A percentile compares a stretch with the other conserved stretches of the same genome.
Evolutionary conservation across 2,888 invertebrate species (phyloP).

Genomic region (Clivina fossor): DNA sequence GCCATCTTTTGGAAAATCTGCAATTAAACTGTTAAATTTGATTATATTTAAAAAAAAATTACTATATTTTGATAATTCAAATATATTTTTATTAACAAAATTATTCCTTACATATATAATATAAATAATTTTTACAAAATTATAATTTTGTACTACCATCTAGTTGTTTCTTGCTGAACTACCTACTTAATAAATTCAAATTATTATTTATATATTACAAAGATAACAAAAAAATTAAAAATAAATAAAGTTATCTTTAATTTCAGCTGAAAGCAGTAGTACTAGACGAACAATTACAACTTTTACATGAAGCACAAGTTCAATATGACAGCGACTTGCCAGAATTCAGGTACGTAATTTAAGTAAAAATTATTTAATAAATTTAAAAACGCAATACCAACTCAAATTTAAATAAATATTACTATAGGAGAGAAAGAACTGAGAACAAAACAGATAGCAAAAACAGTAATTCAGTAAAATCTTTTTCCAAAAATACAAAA

Average conservation of each 20-base stretch:
- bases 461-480: too few relatives aligned
- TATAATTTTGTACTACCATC: too few relatives aligned
- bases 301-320: constrained; percentile 78
- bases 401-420: background rate
- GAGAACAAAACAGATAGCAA: too few relatives aligned
- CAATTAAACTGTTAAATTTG: too few relatives aligned
- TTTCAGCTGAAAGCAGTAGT: constrained; percentile 87
- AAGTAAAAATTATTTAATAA: constrained; percentile 4
- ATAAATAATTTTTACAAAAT: too few relatives aligned
- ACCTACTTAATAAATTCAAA: background rate
- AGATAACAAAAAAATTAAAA: background rate
- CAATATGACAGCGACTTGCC: constrained; percentile 91
- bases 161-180: too few relatives aligned
- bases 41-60: too few relatives aligned
- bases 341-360: constrained; percentile 73
- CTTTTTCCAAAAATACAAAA: too few relatives aligned
- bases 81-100: too few relatives aligned
- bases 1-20: too few relatives aligned
- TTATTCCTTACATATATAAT: too few relatives aligned
- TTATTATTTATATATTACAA: background rate
- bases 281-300: constrained; percentile 70
- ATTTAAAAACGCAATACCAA: background rate
- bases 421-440: constrained; percentile 1
- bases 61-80: too few relatives aligned
- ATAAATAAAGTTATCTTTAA: constrained; percentile 35